Percentiles rank a stretch among this genome's conserved stretches.
phyloP scores from a whole-genome alignment of 2,888 invertebrate species.

The Nephrocerus scutellatus region DNA sequence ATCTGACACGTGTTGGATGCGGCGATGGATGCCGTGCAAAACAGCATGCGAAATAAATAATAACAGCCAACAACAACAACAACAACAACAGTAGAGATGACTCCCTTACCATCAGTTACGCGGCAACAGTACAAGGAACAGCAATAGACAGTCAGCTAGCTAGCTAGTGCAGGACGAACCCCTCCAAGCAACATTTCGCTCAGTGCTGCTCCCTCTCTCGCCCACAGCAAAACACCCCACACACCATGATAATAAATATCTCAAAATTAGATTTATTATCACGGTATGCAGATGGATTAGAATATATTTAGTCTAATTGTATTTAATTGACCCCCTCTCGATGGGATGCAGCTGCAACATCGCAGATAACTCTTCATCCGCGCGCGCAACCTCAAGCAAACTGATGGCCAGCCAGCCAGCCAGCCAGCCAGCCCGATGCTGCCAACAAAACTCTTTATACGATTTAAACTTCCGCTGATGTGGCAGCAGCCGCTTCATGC shows the following conservation, averaged over 20 bases:
- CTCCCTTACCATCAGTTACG: too few species aligned
- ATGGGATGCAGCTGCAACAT: not conserved
- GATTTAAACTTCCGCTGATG: not conserved
- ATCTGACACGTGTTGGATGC: conserved; percentile 27
- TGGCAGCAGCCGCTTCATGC: not conserved
- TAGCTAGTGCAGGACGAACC: too few species aligned
- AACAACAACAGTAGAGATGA: too few species aligned
- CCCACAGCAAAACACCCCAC: too few species aligned
- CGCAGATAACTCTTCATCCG: too few species aligned
- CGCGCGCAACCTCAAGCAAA: too few species aligned
- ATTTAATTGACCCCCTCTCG: conserved; percentile 1
- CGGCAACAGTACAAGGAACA: too few species aligned
- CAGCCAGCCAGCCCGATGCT: too few species aligned
- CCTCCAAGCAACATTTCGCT: conserved; percentile 9
- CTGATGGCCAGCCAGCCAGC: too few species aligned
- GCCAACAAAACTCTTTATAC: too few species aligned
- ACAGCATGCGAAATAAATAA: conserved; percentile 15
- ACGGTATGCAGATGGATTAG: conserved; percentile 21
- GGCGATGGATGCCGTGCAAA: not conserved
- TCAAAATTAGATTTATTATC: conserved; percentile 20
- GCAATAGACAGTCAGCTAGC: too few species aligned
- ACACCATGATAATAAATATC: conserved; percentile 18
- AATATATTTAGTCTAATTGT: conserved; percentile 14
- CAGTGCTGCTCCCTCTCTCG: not conserved
- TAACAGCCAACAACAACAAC: conserved; percentile 21